These are phyloP conservation scores for Varanus komodoensis DNA, from an alignment of 2,113 vertebrate species.

Conservation along the genomic window DNA sequence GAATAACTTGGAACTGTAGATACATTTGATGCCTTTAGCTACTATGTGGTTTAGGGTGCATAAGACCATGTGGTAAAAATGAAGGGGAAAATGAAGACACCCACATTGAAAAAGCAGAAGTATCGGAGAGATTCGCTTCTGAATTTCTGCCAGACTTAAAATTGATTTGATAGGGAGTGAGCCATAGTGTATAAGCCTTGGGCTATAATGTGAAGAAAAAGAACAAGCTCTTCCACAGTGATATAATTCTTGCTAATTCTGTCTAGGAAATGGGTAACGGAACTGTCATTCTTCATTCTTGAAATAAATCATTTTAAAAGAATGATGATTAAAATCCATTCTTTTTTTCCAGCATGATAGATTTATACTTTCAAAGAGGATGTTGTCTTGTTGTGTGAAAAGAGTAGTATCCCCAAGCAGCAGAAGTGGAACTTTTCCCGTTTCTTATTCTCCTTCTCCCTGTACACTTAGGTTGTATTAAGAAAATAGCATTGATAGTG, in stretches of 20 bases:
- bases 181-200: neutral
- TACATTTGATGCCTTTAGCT: neutral
- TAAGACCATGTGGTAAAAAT: neutral
- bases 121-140: neutral
- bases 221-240: slow-evolving; percentile 2
- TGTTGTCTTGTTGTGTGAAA: neutral
- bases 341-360: neutral
- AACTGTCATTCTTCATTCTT: neutral
- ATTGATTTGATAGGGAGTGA: slow-evolving; percentile 44
- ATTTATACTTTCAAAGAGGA: neutral
- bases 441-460: neutral
- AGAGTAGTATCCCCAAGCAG: neutral
- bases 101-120: neutral
- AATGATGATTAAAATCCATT: neutral
- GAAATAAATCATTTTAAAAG: neutral
- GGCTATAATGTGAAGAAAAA: slow-evolving; percentile 3
- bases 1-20: neutral
- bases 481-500: neutral
- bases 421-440: no score
- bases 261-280: neutral
- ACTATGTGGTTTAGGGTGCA: neutral
- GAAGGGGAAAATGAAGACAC: neutral
- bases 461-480: neutral
- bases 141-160: slow-evolving; percentile 30
- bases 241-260: slow-evolving; percentile 2